Percentiles rank a stretch among this genome's conserved stretches.
phyloP scores from a whole-genome alignment of 2,113 vertebrate species.

The Chitala chitala region DNA sequence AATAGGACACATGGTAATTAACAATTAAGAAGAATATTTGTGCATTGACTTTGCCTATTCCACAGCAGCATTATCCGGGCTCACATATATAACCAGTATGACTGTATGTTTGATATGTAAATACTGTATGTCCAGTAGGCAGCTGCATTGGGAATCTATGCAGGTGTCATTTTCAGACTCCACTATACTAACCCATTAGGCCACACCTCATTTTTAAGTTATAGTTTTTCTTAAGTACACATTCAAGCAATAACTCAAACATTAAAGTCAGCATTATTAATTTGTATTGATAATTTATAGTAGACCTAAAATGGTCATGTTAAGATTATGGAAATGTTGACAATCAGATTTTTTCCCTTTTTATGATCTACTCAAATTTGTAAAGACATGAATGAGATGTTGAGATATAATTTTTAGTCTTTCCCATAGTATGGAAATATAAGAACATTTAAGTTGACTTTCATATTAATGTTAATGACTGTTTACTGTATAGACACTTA shows the following conservation, averaged over 20 bases:
- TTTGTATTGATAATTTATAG: constrained; percentile 19
- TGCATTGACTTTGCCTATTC: no score
- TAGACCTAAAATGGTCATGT: constrained; percentile 18
- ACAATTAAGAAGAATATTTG: neutral
- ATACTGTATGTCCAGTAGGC: no score
- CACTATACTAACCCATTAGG: neutral
- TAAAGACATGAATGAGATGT: no score
- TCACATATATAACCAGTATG: no score
- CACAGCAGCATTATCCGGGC: no score
- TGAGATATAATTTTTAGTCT: neutral
- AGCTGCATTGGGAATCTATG: neutral
- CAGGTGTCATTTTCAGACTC: neutral
- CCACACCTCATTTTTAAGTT: constrained; percentile 2
- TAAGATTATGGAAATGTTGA: constrained; percentile 22
- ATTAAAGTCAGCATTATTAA: neutral
- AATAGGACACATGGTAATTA: neutral
- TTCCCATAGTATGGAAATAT: no score
- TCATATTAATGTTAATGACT: no score
- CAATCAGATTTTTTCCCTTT: constrained; percentile 14
- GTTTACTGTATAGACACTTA: no score
- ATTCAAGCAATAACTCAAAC: constrained; percentile 19
- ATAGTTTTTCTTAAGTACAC: neutral
- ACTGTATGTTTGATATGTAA: no score
- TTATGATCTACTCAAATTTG: no score
- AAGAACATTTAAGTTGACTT: no score